phyloP scores from a whole-genome alignment of 1,140 invertebrate genomes.

The Globodera ellingtonae region DNA sequence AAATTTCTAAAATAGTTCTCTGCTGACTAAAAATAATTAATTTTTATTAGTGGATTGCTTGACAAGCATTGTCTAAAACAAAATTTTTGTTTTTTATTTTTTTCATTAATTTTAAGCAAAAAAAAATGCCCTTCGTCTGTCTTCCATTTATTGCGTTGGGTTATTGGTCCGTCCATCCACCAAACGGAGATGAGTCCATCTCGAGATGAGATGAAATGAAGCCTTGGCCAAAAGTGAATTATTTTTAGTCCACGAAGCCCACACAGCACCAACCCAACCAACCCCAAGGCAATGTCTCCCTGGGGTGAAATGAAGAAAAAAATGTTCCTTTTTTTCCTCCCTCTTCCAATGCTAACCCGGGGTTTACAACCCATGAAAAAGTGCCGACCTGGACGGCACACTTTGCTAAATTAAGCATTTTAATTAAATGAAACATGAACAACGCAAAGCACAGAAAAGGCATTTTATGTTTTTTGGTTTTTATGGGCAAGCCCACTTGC shows the following conservation, averaged over 20 bases:
- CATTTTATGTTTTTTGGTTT: not conserved
- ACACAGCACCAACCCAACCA: not conserved
- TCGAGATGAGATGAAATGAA: not conserved
- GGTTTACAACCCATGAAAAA: not conserved
- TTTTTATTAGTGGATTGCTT: too few species aligned
- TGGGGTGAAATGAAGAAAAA: not conserved
- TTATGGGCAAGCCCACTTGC: not conserved
- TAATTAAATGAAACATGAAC: not conserved
- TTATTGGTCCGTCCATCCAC: not conserved
- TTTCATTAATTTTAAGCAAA: not conserved
- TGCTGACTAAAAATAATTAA: too few species aligned
- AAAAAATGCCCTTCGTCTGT: not conserved
- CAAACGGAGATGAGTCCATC: not conserved
- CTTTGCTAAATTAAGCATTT: not conserved
- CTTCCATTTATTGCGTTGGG: not conserved
- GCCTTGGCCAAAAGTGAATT: slow-evolving; percentile 11
- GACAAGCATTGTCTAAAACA: too few species aligned
- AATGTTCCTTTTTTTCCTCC: not conserved
- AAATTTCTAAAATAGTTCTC: too few species aligned
- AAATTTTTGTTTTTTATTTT: not conserved
- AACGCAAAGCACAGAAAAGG: not conserved
- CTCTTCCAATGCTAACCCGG: not conserved
- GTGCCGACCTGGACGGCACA: not conserved
- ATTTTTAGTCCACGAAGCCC: slow-evolving; percentile 3
- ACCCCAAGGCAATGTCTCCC: not conserved